A percentile compares a stretch with the other conserved stretches of the same genome.
Conservation (phyloP, 30 jellyfish, hydroid and myxozoan genomes). For the Hydractinia echinata region DNA sequence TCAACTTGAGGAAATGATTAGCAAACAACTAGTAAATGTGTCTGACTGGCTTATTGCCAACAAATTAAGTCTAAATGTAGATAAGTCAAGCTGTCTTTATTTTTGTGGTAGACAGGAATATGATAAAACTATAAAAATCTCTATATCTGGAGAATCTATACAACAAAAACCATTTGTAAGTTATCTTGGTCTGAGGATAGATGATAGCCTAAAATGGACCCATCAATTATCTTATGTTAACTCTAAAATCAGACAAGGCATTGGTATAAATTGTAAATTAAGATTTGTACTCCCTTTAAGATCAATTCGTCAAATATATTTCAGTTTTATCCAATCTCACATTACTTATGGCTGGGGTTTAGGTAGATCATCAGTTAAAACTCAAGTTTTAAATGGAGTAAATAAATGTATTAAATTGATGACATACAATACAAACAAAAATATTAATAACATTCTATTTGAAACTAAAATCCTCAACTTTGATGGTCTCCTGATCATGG, state of each 20-base stretch:
- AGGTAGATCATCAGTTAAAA: not conserved
- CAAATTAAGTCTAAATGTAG: slow-evolving; percentile 28
- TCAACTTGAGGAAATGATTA: too few relatives aligned
- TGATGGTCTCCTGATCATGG: too few relatives aligned
- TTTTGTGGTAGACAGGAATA: not conserved
- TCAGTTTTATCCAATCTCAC: not conserved
- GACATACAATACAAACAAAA: not conserved
- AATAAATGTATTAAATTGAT: not conserved
- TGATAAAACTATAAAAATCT: not conserved
- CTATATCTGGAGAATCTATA: not conserved
- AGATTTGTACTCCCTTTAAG: not conserved
- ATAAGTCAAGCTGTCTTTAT: slow-evolving; percentile 2
- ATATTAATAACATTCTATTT: not conserved
- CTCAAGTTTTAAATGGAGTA: not conserved
- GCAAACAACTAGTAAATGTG: not conserved
- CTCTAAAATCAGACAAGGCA: not conserved
- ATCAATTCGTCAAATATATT: not conserved
- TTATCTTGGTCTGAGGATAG: not conserved
- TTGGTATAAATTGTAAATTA: not conserved
- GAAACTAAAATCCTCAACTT: too few relatives aligned
- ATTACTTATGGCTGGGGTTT: not conserved
- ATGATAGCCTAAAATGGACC: slow-evolving; percentile 3
- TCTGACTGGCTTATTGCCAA: slow-evolving; percentile 19
- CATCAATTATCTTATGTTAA: not conserved
- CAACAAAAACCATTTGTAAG: not conserved